Percentiles rank a stretch among this genome's conserved stretches.
Conservation (phyloP, 2,113 vertebrate species). For the Kryptolebias marmoratus region DNA sequence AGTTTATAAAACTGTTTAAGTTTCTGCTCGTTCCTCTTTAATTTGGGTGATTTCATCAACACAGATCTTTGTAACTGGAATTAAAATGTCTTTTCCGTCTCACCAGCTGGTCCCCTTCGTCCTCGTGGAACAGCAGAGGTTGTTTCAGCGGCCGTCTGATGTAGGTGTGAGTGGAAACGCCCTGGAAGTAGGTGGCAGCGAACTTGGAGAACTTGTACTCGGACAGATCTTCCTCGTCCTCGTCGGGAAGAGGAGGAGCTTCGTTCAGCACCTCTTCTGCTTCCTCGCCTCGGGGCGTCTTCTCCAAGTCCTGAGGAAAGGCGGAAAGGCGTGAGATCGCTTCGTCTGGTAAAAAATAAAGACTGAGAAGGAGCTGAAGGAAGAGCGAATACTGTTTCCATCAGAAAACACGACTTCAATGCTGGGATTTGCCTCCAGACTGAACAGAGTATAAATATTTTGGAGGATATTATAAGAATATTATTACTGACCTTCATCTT, state of each 20-base stretch:
- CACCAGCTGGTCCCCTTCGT: conserved; percentile 98
- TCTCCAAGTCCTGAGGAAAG: conserved; percentile 87
- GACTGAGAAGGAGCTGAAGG: neutral
- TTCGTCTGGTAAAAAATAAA: neutral
- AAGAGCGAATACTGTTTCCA: too few relatives aligned
- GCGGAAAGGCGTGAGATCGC: neutral
- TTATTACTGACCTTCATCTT: too few relatives aligned
- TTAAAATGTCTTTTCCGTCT: conserved; percentile 39
- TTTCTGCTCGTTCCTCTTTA: too few relatives aligned
- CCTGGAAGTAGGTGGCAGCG: conserved; percentile 96
- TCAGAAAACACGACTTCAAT: neutral
- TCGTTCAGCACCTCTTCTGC: conserved; percentile 88
- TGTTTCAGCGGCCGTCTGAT: conserved; percentile 92
- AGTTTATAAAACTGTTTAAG: too few relatives aligned
- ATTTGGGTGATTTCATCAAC: too few relatives aligned
- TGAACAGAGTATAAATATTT: neutral
- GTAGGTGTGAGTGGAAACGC: conserved; percentile 90
- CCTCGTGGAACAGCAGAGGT: conserved; percentile 93
- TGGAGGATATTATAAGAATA: neutral
- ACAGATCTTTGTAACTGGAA: neutral
- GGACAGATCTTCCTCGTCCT: conserved; percentile 94
- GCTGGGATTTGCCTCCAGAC: neutral
- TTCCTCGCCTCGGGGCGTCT: conserved; percentile 65
- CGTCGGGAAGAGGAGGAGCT: conserved; percentile 88
- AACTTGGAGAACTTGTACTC: conserved; percentile 98